phyloP scores from a whole-genome alignment of 2,888 invertebrate species.

The Acholoe squamosa region DNA sequence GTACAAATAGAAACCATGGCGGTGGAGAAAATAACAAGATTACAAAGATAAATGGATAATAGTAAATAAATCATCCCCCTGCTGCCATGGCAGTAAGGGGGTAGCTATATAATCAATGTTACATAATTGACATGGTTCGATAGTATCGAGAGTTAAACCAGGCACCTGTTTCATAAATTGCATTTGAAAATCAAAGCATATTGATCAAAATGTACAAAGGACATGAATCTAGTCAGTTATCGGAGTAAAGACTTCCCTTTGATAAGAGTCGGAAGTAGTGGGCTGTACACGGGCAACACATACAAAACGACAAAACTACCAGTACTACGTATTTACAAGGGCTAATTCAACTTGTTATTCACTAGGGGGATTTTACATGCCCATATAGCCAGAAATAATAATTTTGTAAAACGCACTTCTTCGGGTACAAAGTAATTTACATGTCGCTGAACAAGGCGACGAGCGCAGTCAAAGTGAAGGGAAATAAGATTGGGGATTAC shows the following conservation, averaged over 20 bases:
- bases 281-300: neutral
- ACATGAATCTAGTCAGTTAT: neutral
- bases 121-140: neutral
- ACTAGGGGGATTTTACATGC: neutral
- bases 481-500: no score
- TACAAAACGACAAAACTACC: neutral
- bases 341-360: neutral
- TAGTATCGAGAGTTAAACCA: neutral
- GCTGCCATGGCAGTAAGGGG: neutral
- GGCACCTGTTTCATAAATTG: neutral
- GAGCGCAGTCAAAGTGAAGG: no score
- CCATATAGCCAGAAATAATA: neutral
- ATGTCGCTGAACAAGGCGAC: no score
- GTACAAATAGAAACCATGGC: neutral
- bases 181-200: neutral
- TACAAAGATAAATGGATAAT: neutral
- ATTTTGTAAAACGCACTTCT: neutral
- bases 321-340: neutral
- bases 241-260: neutral
- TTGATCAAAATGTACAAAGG: neutral
- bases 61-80: neutral
- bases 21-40: neutral
- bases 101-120: neutral
- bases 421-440: no score
- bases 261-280: neutral